Evolutionary conservation across 2,113 vertebrate species (phyloP).

Genomic region (Dendrocopos noguchii): DNA sequence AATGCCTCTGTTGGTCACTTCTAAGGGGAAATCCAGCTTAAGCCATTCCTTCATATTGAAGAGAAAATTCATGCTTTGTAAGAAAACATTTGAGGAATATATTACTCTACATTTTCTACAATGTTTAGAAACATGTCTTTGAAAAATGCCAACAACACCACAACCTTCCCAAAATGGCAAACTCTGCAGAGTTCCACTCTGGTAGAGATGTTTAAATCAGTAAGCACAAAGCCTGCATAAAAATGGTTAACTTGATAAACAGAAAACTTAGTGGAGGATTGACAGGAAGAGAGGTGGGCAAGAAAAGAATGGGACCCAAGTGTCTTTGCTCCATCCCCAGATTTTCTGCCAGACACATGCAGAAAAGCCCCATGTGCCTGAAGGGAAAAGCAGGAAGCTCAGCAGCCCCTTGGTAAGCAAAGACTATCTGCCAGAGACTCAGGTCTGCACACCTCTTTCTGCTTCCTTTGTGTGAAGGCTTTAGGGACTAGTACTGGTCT

Average conservation of each 20-base stretch:
- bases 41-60: constrained; percentile 1
- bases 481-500: background rate
- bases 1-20: background rate
- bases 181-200: background rate
- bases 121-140: background rate
- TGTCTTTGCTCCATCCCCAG: background rate
- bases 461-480: background rate
- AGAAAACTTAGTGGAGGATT: background rate
- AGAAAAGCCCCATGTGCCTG: background rate
- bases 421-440: background rate
- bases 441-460: background rate
- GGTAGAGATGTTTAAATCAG: background rate
- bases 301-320: background rate
- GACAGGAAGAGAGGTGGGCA: background rate
- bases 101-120: background rate
- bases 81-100: constrained; percentile 17
- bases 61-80: background rate
- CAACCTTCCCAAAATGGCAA: background rate
- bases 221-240: background rate
- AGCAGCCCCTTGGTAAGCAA: background rate
- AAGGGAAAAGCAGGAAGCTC: background rate
- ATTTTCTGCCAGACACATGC: background rate
- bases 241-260: background rate
- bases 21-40: background rate
- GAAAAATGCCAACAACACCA: background rate